phyloP scores from a whole-genome alignment of 2,888 invertebrate species.

The Trichopria drosophilae region DNA sequence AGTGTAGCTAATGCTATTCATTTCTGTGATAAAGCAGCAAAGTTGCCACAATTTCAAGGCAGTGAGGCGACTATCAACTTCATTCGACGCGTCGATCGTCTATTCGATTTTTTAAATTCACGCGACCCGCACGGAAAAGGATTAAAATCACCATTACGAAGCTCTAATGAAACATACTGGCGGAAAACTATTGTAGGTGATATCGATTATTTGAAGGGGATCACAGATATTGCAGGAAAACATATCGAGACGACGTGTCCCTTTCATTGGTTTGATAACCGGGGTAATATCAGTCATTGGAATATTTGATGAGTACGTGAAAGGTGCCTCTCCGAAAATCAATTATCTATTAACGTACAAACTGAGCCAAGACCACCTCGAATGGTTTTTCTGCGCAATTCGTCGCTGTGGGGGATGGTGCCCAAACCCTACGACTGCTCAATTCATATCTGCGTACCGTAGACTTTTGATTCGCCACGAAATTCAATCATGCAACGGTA shows the following conservation, averaged over 20 bases:
- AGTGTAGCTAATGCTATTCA: conserved; percentile 14
- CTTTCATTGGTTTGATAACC: conserved; percentile 13
- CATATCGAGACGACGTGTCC: conserved; percentile 5
- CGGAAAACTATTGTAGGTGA: conserved; percentile 1
- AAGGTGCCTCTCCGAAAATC: conserved; percentile 9
- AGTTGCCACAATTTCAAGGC: conserved; percentile 9
- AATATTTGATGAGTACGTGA: conserved; percentile 14
- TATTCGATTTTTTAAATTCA: conserved; percentile 22
- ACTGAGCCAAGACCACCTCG: conserved; percentile 29
- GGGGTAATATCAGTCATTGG: conserved; percentile 10
- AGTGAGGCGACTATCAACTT: conserved; percentile 16
- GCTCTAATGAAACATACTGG: conserved; percentile 18
- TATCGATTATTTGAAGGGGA: conserved; percentile 9
- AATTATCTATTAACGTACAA: conserved; percentile 28
- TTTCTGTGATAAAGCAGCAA: not conserved
- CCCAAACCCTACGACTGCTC: conserved; percentile 17
- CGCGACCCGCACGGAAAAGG: conserved; percentile 9
- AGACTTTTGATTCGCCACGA: conserved; percentile 16
- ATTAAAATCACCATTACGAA: conserved; percentile 12
- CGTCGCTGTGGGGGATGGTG: conserved; percentile 26
- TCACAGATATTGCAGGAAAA: conserved; percentile 2
- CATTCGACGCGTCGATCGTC: conserved; percentile 12
- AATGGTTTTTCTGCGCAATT: conserved; percentile 26
- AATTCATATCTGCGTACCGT: conserved; percentile 20
- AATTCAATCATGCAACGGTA: too few species aligned